Percentiles rank a stretch among this genome's conserved stretches.
Evolutionary conservation across 1,140 invertebrate genomes (phyloP).

Genomic region (Drosophila mauritiana): DNA sequence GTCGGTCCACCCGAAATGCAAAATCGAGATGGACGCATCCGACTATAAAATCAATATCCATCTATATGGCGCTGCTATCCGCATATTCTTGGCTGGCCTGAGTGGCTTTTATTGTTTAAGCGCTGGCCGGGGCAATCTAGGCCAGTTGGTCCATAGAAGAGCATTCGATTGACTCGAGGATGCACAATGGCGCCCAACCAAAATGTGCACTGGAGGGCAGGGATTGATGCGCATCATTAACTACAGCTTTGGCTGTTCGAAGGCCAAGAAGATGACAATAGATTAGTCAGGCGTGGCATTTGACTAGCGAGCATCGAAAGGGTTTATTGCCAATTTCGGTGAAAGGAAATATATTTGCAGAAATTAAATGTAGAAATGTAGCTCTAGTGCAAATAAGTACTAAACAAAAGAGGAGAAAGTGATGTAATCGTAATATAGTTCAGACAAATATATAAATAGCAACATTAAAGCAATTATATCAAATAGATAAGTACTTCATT

Average conservation of each 20-base stretch:
- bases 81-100: constrained; percentile 18
- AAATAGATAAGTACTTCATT: no score
- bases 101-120: constrained; percentile 74
- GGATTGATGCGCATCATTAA: constrained; percentile 29
- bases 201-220: constrained; percentile 27
- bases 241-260: constrained; percentile 23
- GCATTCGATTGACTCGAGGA: constrained; percentile 59
- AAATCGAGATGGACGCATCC: constrained; percentile 3
- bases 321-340: not conserved
- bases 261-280: constrained; percentile 46
- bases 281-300: constrained; percentile 18
- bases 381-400: not conserved
- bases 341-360: not conserved
- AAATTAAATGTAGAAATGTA: not conserved
- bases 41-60: constrained; percentile 37
- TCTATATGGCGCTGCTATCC: not conserved
- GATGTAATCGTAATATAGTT: not conserved
- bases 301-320: not conserved
- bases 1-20: constrained; percentile 22
- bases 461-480: no score
- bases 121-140: constrained; percentile 44
- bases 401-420: not conserved
- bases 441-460: no score
- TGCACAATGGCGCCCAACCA: constrained; percentile 10
- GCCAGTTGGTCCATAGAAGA: constrained; percentile 50